Percentiles rank a stretch among this genome's conserved stretches.
Evolutionary conservation across 2,113 vertebrate genomes (phyloP).

Genomic region (Etheostoma cragini): DNA sequence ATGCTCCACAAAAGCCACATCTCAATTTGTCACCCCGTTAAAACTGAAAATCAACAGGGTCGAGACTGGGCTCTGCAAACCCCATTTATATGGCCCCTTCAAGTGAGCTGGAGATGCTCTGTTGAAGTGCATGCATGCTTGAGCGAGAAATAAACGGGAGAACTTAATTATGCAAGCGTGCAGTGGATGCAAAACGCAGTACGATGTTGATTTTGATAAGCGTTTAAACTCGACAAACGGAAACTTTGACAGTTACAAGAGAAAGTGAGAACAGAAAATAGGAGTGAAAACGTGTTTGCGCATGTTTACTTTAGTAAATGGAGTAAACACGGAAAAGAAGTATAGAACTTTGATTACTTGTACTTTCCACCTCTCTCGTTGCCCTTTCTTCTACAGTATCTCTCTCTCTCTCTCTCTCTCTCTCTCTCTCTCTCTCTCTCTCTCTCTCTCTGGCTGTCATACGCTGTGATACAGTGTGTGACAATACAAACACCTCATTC

Average conservation of each 20-base stretch:
- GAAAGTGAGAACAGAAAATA: background rate
- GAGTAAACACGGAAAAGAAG: slow-evolving; percentile 33
- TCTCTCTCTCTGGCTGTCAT: slow-evolving; percentile 9
- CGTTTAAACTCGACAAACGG: slow-evolving; percentile 44
- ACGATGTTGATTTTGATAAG: slow-evolving; percentile 38
- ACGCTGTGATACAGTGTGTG: slow-evolving; percentile 52
- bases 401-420: slow-evolving; percentile 17
- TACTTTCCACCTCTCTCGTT: background rate
- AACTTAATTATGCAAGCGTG: slow-evolving; percentile 22
- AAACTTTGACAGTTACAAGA: slow-evolving; percentile 42
- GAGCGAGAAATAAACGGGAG: slow-evolving; percentile 11
- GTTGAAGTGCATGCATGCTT: background rate
- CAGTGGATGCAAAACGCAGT: slow-evolving; percentile 10
- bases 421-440: slow-evolving; percentile 18
- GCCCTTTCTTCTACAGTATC: slow-evolving; percentile 16
- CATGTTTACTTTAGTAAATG: slow-evolving; percentile 41
- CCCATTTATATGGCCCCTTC: slow-evolving; percentile 14
- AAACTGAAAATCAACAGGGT: slow-evolving; percentile 19
- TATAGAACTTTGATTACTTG: slow-evolving; percentile 53
- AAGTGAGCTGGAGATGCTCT: background rate
- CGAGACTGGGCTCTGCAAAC: slow-evolving; percentile 11
- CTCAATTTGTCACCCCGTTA: slow-evolving; percentile 54
- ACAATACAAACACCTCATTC: slow-evolving; percentile 73
- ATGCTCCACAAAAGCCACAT: slow-evolving; percentile 28
- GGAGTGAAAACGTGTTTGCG: slow-evolving; percentile 34